phyloP scores from a whole-genome alignment of 2,888 invertebrate genomes.

The Eristalis arbustorum region DNA sequence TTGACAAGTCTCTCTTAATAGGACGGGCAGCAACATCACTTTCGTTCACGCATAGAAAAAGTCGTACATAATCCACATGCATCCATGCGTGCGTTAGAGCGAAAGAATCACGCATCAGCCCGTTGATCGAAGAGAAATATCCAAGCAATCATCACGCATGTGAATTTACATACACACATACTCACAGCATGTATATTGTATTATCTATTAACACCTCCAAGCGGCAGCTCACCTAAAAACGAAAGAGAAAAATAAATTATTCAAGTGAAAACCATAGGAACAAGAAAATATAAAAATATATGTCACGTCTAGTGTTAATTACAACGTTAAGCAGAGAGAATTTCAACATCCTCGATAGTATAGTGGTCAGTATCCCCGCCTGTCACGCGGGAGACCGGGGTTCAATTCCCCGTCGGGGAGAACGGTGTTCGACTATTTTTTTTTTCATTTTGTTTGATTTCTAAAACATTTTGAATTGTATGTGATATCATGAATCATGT shows the following conservation, averaged over 20 bases:
- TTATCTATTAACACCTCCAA: background rate
- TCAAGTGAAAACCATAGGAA: background rate
- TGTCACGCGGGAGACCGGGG: constrained; percentile 70
- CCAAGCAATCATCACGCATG: too few relatives aligned
- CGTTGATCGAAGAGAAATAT: too few relatives aligned
- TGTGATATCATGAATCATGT: too few relatives aligned
- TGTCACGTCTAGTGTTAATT: background rate
- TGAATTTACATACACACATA: too few relatives aligned
- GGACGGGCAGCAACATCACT: too few relatives aligned
- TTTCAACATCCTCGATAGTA: constrained; percentile 59
- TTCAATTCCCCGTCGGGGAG: constrained; percentile 70
- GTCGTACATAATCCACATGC: too few relatives aligned
- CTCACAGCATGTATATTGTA: too few relatives aligned
- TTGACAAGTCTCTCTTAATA: too few relatives aligned
- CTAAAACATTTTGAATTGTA: background rate
- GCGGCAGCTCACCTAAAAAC: background rate
- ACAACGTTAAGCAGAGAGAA: background rate
- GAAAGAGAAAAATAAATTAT: background rate
- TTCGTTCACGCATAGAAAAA: too few relatives aligned
- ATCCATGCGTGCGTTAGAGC: too few relatives aligned
- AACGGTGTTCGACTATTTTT: too few relatives aligned
- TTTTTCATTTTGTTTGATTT: background rate
- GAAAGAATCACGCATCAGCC: too few relatives aligned
- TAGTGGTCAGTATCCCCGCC: constrained; percentile 69
- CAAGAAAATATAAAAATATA: background rate